Percentiles rank a stretch among this genome's conserved stretches.
Conservation (phyloP, 2,797 vertebrate species). For the Schizothorax lantsangensis region DNA sequence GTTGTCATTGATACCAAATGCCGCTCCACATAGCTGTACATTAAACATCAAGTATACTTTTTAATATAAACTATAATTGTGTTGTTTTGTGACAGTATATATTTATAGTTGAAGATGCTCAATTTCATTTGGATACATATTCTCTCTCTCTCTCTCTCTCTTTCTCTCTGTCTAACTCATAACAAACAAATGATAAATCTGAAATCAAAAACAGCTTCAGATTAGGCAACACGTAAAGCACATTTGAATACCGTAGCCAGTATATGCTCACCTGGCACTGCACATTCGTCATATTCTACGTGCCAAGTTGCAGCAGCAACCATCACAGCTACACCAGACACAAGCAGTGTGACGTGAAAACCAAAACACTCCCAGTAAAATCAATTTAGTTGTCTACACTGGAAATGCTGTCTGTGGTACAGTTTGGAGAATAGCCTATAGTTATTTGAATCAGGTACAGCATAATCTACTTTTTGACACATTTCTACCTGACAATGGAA, state of each 20-base stretch:
- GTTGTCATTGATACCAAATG: background rate
- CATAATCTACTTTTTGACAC: slow-evolving; percentile 3
- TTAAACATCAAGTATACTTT: background rate
- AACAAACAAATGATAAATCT: background rate
- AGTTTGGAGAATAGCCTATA: background rate
- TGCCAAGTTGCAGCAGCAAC: background rate
- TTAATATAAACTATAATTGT: background rate
- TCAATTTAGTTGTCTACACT: background rate
- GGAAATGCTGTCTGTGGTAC: background rate
- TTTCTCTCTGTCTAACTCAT: background rate
- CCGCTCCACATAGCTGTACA: background rate
- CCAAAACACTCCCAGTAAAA: background rate
- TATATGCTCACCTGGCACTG: background rate
- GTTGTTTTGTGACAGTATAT: too few species aligned
- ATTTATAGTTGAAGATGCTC: background rate
- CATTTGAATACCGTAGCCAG: background rate
- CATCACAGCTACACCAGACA: background rate
- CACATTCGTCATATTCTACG: background rate
- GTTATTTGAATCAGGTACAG: background rate
- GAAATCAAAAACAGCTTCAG: background rate
- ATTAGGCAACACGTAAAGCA: background rate
- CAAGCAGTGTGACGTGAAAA: background rate
- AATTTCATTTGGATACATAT: background rate
- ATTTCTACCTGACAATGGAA: background rate
- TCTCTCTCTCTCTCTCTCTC: background rate